Evolutionary conservation across 1,140 invertebrate genomes (phyloP).

Genomic region (Drosophila kepulauana): DNA sequence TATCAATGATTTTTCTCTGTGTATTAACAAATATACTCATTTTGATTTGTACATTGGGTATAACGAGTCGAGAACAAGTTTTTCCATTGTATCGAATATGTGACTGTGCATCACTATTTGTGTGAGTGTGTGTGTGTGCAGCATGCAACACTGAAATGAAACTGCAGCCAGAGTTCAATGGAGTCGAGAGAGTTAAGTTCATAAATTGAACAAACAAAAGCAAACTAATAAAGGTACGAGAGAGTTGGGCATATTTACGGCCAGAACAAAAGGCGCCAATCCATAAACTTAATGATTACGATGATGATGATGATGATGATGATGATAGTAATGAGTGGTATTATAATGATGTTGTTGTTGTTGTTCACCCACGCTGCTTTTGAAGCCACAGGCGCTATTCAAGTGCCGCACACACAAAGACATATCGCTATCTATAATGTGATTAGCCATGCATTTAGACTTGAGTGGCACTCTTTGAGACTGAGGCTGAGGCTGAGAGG

Average conservation of each 20-base stretch:
- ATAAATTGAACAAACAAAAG: constrained; percentile 73
- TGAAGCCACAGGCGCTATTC: constrained; percentile 34
- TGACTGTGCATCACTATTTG: background rate
- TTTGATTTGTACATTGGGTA: constrained; percentile 15
- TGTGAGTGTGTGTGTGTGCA: background rate
- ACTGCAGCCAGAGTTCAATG: constrained; percentile 50
- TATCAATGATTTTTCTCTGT: too few species aligned
- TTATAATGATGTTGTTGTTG: background rate
- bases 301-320: constrained; percentile 11
- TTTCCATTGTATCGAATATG: constrained; percentile 8
- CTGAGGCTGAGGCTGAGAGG: background rate
- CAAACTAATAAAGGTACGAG: constrained; percentile 71
- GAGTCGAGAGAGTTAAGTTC: constrained; percentile 63
- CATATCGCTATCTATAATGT: constrained; percentile 56
- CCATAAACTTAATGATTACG: constrained; percentile 32
- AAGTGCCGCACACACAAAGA: constrained; percentile 51
- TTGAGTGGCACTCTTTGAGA: constrained; percentile 40
- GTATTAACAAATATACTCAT: background rate
- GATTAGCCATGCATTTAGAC: constrained; percentile 58
- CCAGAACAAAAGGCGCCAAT: constrained; percentile 55
- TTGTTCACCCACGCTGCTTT: constrained; percentile 33
- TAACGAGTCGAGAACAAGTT: constrained; percentile 35
- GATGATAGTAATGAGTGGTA: constrained; percentile 11
- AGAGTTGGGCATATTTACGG: constrained; percentile 19
- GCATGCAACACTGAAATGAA: constrained; percentile 44